Conservation (phyloP, 2,888 invertebrate genomes). For the Camptogramma bilineatum region DNA sequence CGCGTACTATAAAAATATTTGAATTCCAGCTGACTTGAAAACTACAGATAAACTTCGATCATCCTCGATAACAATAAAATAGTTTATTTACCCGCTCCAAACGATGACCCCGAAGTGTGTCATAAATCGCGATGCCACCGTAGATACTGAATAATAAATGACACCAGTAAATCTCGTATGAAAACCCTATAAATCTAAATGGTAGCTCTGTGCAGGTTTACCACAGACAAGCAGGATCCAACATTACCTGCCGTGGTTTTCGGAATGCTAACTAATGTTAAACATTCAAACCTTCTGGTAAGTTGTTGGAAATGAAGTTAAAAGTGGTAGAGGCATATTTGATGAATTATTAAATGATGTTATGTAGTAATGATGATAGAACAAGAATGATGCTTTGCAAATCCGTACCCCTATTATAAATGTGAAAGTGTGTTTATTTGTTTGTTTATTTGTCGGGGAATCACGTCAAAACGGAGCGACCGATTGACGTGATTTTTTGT, state of each 20-base stretch:
- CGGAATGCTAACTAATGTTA: constrained; percentile 11
- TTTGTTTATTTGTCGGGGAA: no score
- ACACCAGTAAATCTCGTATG: constrained; percentile 80
- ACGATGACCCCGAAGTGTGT: constrained; percentile 73
- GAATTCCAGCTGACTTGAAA: not conserved
- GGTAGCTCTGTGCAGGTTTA: constrained; percentile 67
- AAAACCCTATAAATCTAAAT: constrained; percentile 80
- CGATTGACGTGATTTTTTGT: no score
- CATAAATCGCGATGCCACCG: constrained; percentile 78
- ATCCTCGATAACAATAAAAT: constrained; percentile 55
- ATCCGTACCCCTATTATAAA: no score
- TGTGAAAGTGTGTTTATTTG: no score
- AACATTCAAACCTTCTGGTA: not conserved
- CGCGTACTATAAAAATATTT: not conserved
- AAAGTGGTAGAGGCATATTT: no score
- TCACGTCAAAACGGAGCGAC: no score
- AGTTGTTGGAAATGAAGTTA: no score
- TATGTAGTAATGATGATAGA: no score
- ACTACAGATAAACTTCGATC: not conserved
- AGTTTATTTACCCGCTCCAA: constrained; percentile 69
- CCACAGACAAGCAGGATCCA: constrained; percentile 49
- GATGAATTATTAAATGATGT: no score
- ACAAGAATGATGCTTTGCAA: no score
- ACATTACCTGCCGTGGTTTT: constrained; percentile 37
- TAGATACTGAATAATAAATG: constrained; percentile 83